Percentiles rank a stretch among this genome's conserved stretches.
phyloP scores from a whole-genome alignment of 2,797 vertebrate species.

The Antrozous pallidus region DNA sequence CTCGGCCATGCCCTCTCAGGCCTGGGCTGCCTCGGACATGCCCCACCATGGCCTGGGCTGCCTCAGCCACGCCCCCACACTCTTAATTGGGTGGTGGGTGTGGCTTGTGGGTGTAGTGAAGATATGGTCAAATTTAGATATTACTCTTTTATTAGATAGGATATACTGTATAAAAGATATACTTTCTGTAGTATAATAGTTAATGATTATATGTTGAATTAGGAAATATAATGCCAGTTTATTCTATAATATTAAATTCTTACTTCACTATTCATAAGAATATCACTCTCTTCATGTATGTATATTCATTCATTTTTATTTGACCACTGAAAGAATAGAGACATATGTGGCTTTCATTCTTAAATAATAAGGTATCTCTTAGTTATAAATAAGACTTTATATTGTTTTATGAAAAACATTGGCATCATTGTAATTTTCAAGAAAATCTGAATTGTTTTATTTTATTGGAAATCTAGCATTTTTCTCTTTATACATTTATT shows the following conservation, averaged over 20 bases:
- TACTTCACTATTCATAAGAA: background rate
- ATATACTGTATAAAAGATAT: too few relatives aligned
- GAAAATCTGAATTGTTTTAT: background rate
- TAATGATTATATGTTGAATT: background rate
- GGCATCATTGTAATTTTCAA: background rate
- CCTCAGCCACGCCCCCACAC: too few relatives aligned
- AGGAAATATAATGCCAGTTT: background rate
- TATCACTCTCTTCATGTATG: background rate
- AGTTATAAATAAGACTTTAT: background rate
- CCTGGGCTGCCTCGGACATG: too few relatives aligned
- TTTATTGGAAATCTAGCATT: background rate
- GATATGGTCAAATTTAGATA: too few relatives aligned
- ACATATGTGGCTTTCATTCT: background rate
- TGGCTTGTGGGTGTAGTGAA: too few relatives aligned
- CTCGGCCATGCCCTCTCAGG: too few relatives aligned
- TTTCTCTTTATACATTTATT: background rate
- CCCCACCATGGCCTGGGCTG: too few relatives aligned
- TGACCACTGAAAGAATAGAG: background rate
- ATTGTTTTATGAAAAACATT: background rate
- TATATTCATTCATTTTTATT: background rate
- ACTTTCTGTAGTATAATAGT: background rate
- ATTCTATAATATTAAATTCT: background rate
- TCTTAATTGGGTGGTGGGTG: too few relatives aligned
- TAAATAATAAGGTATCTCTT: background rate
- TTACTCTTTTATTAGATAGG: too few relatives aligned